Conservation (phyloP, 2,888 invertebrate genomes). For the Tetragnatha montana region DNA sequence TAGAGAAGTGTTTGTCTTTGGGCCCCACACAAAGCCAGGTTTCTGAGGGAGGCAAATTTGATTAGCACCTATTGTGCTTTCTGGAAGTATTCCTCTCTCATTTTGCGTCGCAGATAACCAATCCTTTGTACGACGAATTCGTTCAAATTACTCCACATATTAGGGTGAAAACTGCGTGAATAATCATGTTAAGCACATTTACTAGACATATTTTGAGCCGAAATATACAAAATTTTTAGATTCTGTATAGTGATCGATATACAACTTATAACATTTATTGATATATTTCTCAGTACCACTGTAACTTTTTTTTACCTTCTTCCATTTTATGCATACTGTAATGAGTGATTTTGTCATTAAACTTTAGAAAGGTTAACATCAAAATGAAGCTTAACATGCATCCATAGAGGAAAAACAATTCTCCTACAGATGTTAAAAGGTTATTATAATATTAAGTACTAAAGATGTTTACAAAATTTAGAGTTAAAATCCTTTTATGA, state of each 20-base stretch:
- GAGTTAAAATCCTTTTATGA: no score
- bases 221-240: not conserved
- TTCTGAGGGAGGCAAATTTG: slow-evolving; percentile 1
- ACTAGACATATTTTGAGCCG: no score
- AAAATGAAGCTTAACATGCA: no score
- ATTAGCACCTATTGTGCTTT: not conserved
- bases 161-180: not conserved
- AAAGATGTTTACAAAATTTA: no score
- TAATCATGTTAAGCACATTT: not conserved
- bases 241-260: not conserved
- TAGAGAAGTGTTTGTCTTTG: not conserved
- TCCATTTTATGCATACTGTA: no score
- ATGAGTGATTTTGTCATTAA: no score
- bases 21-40: not conserved
- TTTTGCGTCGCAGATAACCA: not conserved
- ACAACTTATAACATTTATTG: not conserved
- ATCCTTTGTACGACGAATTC: not conserved
- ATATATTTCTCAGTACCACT: no score
- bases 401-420: no score
- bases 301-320: no score
- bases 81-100: not conserved
- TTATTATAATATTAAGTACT: no score
- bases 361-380: no score
- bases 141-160: not conserved
- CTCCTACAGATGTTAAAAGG: no score